Base-by-base conservation (phyloP, 2,797 vertebrate genomes). In the Galaxias olidus region DNA sequence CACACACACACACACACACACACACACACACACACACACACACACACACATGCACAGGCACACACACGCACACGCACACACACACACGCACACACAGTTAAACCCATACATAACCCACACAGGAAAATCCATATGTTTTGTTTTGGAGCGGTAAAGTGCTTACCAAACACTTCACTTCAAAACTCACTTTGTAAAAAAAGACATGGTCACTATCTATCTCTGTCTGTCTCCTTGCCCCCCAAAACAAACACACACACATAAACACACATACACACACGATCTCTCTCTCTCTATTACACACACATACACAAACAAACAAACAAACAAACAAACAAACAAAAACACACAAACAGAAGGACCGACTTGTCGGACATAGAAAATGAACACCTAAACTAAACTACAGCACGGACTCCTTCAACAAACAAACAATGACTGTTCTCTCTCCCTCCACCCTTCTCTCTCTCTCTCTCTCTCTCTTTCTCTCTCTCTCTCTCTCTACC, bases 1-100 rank as follows among this genome's bases (percentile, higher is more conserved):
- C 51, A 43, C 13, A 81, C 69, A 55, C 30, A 10, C 15, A 41
- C 59, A 45, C 57, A 20, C 49, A 56, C 10, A 45, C 56, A 51
- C 48, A 51, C 40, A 63, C 40, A n/a, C 17, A 45, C 17, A 20
- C 10, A 14, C 17, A 10, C 14, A 13, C 41, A 12, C 11, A 10
- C 15, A 17, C 30, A 43, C 15, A 13, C 45, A 59, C 43, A 45
- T 43, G 18, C 52, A 52, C 17, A 52, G 15, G 19, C 52, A 30
- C 30, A 55, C 53, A 55, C 53, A 41, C 41, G 58, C 71, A 68
- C 10, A 42, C 12, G 20, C 17, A 30, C 18, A 20, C 51, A 53
- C 8, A 56, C 53, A 41, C 54, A 56, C 54, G 45, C 56, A 18
- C 15, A 18, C 14, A 61, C 46, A 43, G 9, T 42, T 11, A 15